Percentiles rank a stretch among this genome's conserved stretches.
phyloP scores from a whole-genome alignment of 2,797 vertebrate genomes.

The Aulostomus chinensis region DNA sequence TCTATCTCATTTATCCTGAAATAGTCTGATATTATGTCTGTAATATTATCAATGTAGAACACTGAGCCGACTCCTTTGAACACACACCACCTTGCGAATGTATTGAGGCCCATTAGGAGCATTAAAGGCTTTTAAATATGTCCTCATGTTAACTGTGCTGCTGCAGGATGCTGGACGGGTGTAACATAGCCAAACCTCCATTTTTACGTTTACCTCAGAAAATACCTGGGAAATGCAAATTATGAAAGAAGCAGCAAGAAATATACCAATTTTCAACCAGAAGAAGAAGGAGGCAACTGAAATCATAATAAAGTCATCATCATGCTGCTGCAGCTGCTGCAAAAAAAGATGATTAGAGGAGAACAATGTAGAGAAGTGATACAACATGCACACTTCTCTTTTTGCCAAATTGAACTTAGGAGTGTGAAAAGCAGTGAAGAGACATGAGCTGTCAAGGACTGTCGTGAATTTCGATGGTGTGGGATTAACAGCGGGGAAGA shows the following conservation, averaged over 20 bases:
- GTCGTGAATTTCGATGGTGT: slow-evolving; percentile 64
- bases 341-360: no score
- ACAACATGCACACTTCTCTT: slow-evolving; percentile 63
- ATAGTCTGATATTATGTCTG: slow-evolving; percentile 9
- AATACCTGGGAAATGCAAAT: no score
- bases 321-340: no score
- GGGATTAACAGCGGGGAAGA: slow-evolving; percentile 66
- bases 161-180: no score
- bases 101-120: slow-evolving; percentile 59
- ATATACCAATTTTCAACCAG: no score
- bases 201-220: no score
- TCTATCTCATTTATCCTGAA: slow-evolving; percentile 31
- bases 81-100: slow-evolving; percentile 24
- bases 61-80: slow-evolving; percentile 5
- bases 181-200: no score
- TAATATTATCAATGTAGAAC: slow-evolving; percentile 36
- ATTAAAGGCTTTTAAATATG: slow-evolving; percentile 63
- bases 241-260: no score
- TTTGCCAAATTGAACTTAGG: slow-evolving; percentile 61
- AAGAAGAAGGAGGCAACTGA: no score
- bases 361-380: slow-evolving; percentile 62
- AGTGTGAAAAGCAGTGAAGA: slow-evolving; percentile 59
- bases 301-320: no score
- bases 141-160: slow-evolving; percentile 30
- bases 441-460: slow-evolving; percentile 45